phyloP scores from a whole-genome alignment of 1,140 invertebrate genomes.

The Sycophaga agraensis region DNA sequence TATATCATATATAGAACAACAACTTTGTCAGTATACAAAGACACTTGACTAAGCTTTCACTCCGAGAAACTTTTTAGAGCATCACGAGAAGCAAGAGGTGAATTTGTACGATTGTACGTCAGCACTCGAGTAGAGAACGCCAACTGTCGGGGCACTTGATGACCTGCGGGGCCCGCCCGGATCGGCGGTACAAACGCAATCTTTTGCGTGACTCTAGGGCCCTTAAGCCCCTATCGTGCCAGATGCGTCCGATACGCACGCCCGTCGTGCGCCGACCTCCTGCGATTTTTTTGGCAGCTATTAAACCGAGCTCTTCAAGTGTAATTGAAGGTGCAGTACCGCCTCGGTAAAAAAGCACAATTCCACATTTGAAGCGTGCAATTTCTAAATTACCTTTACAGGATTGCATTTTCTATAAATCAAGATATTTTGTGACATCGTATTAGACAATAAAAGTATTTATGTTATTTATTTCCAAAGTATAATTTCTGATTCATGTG shows the following conservation, averaged over 20 bases:
- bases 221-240: conserved; percentile 28
- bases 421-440: too few species aligned
- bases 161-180: conserved; percentile 33
- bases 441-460: too few species aligned
- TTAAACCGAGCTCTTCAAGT: conserved; percentile 6
- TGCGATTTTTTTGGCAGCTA: not conserved
- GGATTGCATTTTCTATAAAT: too few species aligned
- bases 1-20: conserved; percentile 1
- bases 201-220: conserved; percentile 32
- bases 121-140: conserved; percentile 50
- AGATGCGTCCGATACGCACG: conserved; percentile 32
- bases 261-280: not conserved
- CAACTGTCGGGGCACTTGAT: conserved; percentile 56
- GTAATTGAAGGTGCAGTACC: conserved; percentile 27
- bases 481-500: too few species aligned
- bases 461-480: too few species aligned
- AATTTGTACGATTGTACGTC: conserved; percentile 36
- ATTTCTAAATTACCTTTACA: too few species aligned
- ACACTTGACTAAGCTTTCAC: conserved; percentile 17
- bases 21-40: conserved; percentile 21
- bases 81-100: conserved; percentile 15
- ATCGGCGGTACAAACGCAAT: conserved; percentile 21
- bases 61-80: conserved; percentile 10
- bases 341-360: conserved; percentile 22
- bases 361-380: not conserved